These are phyloP conservation scores for Datnioides undecimradiatus DNA, from an alignment of 2,113 vertebrate genomes.

Conservation along the genomic window DNA sequence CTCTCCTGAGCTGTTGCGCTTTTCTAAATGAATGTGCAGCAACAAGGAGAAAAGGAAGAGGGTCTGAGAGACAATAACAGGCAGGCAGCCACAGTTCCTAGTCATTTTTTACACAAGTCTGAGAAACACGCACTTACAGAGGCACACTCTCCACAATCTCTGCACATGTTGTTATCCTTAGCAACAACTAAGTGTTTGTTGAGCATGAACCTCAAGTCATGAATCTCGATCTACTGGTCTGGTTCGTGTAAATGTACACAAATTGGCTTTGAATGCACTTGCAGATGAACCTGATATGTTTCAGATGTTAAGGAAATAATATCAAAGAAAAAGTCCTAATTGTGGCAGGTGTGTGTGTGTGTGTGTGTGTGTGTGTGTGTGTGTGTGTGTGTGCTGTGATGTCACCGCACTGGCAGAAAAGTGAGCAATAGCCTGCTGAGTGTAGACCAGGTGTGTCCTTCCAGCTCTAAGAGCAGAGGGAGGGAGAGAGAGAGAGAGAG, in stretches of 20 bases:
- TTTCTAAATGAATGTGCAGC: too few relatives aligned
- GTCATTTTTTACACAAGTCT: background rate
- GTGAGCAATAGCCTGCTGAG: constrained; percentile 1
- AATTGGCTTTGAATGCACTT: background rate
- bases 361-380: too few relatives aligned
- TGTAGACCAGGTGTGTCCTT: constrained; percentile 31
- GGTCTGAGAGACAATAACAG: background rate
- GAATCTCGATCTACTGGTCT: background rate
- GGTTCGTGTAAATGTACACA: background rate
- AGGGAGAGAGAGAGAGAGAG: too few relatives aligned
- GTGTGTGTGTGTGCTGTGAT: constrained; percentile 20
- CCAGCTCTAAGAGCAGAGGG: constrained; percentile 34
- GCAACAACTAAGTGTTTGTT: background rate
- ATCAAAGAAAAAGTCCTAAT: background rate
- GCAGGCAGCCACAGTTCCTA: background rate
- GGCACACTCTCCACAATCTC: background rate
- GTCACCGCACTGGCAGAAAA: background rate
- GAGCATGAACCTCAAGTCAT: background rate
- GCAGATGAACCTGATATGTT: background rate
- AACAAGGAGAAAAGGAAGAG: background rate
- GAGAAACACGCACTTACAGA: background rate
- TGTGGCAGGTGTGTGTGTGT: background rate
- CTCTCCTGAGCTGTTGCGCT: background rate
- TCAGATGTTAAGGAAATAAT: background rate
- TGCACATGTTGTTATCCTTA: background rate